Percentiles rank a stretch among this genome's conserved stretches.
Conservation (phyloP, 1,140 invertebrate species). For the Lordiphosa stackelbergi region DNA sequence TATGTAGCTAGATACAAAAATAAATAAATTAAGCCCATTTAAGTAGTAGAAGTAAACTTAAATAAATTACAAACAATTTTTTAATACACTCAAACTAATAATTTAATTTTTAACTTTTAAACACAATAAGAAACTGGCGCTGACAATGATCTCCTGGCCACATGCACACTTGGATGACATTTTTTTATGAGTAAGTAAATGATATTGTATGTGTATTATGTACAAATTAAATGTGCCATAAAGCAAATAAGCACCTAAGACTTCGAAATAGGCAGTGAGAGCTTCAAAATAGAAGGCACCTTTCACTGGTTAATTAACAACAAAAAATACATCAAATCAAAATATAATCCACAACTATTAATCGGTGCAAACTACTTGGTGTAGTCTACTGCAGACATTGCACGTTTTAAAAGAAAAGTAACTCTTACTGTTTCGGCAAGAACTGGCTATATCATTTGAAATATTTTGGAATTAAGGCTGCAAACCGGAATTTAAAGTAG, state of each 20-base stretch:
- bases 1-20: conserved; percentile 27
- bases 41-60: conserved; percentile 48
- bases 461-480: too few relatives aligned
- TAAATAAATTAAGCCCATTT: conserved; percentile 58
- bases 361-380: too few relatives aligned
- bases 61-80: conserved; percentile 39
- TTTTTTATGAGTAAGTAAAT: conserved; percentile 15
- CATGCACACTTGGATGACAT: conserved; percentile 27
- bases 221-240: conserved; percentile 11
- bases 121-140: conserved; percentile 39
- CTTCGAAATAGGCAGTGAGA: conserved; percentile 43
- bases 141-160: conserved; percentile 11
- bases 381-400: too few relatives aligned
- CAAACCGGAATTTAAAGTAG: too few relatives aligned
- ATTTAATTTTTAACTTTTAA: conserved; percentile 26
- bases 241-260: conserved; percentile 38
- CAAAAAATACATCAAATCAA: too few relatives aligned
- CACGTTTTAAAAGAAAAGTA: too few relatives aligned
- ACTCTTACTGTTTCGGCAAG: too few relatives aligned
- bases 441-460: too few relatives aligned
- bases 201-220: conserved; percentile 25
- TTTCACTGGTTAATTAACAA: conserved; percentile 14
- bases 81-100: conserved; percentile 45
- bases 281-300: conserved; percentile 25
- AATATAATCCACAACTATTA: too few relatives aligned